Evolutionary conservation across 2,797 vertebrate species (phyloP), one percentile per base, ranked within the genome.

Genomic region (Propithecus deckenii): DNA sequence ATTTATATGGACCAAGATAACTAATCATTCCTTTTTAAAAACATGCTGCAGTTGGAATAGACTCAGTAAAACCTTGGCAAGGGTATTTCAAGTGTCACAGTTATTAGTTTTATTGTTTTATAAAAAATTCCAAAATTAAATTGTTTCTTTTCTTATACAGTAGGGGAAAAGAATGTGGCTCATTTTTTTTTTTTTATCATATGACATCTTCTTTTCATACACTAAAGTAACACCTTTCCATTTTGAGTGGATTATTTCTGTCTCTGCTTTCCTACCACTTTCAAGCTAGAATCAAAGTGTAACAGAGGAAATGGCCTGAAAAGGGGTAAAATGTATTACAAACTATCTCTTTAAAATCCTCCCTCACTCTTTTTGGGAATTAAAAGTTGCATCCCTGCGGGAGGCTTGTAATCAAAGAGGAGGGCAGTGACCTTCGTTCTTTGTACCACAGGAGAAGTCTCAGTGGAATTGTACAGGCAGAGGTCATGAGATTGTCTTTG

Each of bases 1-100:
- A 80, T 87, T 96, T 92, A 95, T 86, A 80, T 43, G 86, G 59
- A 96, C 10, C 15, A 57, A 76, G 32, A 71, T 76, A 92, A 88
- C 35, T 74, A 86, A 83, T 94, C 46, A 69, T 43, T 93, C 22
- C 35, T 92, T 92, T 86, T 75, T 32, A 59, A 74, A 93, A 96
- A 76, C 72, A 52, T 93, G 23, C 23, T 65, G 1, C 7, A 69
- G 25, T 86, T 0, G 2, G 14, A 65, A 81, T 12, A 63, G 48
- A 41, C 38, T 52, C 28, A 69, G 35, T 28, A 71, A 94, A 88
- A 84, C 17, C 22, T 84, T 35, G 81, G 41, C 32, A 59, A 92
- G 14, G 32, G 4, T 87, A 20, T 91, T 96, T 88, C 9, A 71
- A 78, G 41, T 84, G 20, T 93, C 38, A 71, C 48, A 18, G 28